Conservation (phyloP, 64 coral and sea anemone species). For the Stichodactyla helianthus region DNA sequence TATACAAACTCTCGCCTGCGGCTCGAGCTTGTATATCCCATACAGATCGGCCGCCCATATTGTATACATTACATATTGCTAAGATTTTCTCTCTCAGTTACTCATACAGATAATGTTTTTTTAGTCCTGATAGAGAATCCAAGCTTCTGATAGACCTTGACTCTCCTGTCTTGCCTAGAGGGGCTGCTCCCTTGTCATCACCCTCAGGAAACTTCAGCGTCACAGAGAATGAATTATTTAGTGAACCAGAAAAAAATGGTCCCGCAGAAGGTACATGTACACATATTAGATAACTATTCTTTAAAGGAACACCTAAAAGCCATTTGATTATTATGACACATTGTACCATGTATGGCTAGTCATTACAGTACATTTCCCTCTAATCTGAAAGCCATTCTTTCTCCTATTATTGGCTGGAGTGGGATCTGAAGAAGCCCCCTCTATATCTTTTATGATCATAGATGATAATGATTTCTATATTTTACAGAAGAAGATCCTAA, state of each 20-base stretch:
- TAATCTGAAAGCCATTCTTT: no score
- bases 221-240: not conserved
- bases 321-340: no score
- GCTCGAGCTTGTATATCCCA: no score
- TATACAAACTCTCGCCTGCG: no score
- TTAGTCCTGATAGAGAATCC: not conserved
- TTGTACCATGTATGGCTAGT: no score
- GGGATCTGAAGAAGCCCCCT: no score
- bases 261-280: not conserved
- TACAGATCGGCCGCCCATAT: no score
- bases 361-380: no score
- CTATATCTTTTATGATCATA: not conserved
- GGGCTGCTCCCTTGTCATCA: not conserved
- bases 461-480: not conserved
- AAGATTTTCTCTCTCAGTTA: no score
- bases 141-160: not conserved
- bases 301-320: not conserved
- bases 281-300: not conserved
- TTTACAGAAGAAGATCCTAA: constrained; percentile 41
- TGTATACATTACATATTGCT: no score
- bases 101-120: not conserved
- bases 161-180: not conserved
- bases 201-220: not conserved
- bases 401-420: no score
- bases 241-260: not conserved